These are phyloP conservation scores for Caenorhabditis brenneri DNA, from an alignment of 1,140 invertebrate genomes.

Conservation along the genomic window DNA sequence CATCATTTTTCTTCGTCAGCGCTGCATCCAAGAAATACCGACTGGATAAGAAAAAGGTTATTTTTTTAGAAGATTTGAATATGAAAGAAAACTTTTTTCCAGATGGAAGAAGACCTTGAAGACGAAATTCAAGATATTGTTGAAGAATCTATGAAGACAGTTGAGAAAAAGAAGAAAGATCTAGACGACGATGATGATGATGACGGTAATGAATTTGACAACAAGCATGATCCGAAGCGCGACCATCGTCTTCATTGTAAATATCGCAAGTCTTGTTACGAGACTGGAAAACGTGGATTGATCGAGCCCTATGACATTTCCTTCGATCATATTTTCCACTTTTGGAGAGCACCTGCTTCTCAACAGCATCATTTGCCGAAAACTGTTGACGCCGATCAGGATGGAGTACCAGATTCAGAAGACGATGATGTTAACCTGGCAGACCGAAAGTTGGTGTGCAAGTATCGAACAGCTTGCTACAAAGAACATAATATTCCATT, in stretches of 20 bases:
- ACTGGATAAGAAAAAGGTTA: background rate
- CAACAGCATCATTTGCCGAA: conserved; percentile 21
- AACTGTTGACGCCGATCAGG: conserved; percentile 38
- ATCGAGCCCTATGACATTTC: conserved; percentile 37
- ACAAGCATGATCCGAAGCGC: conserved; percentile 19
- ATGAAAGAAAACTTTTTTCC: background rate
- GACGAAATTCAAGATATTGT: conserved; percentile 28
- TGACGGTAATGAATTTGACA: conserved; percentile 3
- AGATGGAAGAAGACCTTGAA: conserved; percentile 15
- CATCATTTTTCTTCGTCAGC: background rate
- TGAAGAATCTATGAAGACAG: conserved; percentile 23
- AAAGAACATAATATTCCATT: conserved; percentile 55
- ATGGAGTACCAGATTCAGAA: conserved; percentile 44
- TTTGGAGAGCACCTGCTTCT: conserved; percentile 14
- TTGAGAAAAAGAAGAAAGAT: background rate
- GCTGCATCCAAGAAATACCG: background rate
- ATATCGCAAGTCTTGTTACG: conserved; percentile 53
- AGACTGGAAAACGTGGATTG: conserved; percentile 36
- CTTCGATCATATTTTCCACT: conserved; percentile 4
- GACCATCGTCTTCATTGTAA: conserved; percentile 34
- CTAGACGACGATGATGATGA: conserved; percentile 10
- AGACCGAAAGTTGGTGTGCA: conserved; percentile 59
- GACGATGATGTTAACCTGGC: conserved; percentile 45
- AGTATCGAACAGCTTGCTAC: conserved; percentile 61
- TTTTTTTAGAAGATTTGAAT: background rate